Evolutionary conservation across 2,797 vertebrate species (phyloP).

Genomic region (Sebastes kiyomatsui): DNA sequence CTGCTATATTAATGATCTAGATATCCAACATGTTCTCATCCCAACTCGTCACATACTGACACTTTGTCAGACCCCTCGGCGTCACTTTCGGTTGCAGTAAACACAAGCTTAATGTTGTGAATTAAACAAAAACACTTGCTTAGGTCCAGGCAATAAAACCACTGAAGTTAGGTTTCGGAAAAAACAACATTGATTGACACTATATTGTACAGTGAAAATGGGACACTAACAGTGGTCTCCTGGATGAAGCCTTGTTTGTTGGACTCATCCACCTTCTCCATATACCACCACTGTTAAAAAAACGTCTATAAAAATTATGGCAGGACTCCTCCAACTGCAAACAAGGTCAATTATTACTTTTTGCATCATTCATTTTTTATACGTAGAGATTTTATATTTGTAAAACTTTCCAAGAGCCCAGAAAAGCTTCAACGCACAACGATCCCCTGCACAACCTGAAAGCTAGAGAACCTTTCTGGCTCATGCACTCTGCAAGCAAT

Average conservation of each 20-base stretch:
- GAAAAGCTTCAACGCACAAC: neutral
- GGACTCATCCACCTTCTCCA: neutral
- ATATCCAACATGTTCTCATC: too few species aligned
- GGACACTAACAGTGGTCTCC: too few species aligned
- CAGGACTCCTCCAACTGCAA: neutral
- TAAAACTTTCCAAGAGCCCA: neutral
- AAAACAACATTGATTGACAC: too few species aligned
- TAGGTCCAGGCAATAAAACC: too few species aligned
- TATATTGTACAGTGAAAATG: too few species aligned
- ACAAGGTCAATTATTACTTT: neutral
- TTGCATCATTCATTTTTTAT: neutral
- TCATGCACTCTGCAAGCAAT: fast-evolving
- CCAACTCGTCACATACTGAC: too few species aligned
- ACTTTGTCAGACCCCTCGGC: too few species aligned
- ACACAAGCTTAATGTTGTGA: too few species aligned
- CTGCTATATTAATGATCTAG: too few species aligned
- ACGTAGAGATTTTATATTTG: neutral
- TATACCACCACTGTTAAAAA: neutral
- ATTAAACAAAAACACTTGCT: too few species aligned
- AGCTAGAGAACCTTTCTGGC: neutral
- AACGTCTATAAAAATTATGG: neutral
- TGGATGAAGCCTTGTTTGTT: too few species aligned
- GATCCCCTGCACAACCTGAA: neutral
- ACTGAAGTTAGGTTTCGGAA: fast-evolving
- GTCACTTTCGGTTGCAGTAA: too few species aligned